A percentile compares a stretch with the other conserved stretches of the same genome.
Evolutionary conservation across 2,888 invertebrate genomes (phyloP).

Genomic region (Gortyna flavago): DNA sequence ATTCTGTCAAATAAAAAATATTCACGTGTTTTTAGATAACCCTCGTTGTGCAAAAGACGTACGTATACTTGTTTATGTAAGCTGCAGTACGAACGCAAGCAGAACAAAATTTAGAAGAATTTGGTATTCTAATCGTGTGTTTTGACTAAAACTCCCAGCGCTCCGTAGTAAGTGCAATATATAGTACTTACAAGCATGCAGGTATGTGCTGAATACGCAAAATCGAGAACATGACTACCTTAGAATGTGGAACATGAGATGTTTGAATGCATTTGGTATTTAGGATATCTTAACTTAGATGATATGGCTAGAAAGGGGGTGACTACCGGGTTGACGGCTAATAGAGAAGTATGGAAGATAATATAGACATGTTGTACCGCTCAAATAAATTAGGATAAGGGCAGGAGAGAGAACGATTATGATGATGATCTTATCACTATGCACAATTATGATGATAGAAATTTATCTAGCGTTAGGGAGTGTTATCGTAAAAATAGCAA

Average conservation of each 20-base stretch:
- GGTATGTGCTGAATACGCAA: conserved; percentile 46
- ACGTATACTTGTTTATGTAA: not conserved
- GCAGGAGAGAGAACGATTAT: not conserved
- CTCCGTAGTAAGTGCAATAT: conserved; percentile 39
- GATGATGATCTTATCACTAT: not conserved
- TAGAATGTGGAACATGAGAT: conserved; percentile 13
- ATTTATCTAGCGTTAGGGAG: not conserved
- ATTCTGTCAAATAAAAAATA: not conserved
- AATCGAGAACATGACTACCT: conserved; percentile 21
- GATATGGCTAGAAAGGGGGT: not conserved
- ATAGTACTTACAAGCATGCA: conserved; percentile 35
- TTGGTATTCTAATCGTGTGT: conserved; percentile 54
- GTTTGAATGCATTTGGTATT: not conserved
- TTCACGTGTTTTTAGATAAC: not conserved
- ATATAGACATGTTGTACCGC: no score
- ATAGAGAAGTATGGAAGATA: not conserved
- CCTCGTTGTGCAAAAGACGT: not conserved
- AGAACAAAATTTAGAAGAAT: conserved; percentile 27
- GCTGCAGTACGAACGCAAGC: not conserved
- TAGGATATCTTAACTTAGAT: not conserved
- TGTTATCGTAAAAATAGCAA: not conserved
- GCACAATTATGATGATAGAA: not conserved
- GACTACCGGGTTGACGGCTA: not conserved
- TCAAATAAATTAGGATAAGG: not conserved
- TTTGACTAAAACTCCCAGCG: conserved; percentile 49